Conservation (phyloP, 23 tunicate genomes). For the Halocynthia roretzi region DNA sequence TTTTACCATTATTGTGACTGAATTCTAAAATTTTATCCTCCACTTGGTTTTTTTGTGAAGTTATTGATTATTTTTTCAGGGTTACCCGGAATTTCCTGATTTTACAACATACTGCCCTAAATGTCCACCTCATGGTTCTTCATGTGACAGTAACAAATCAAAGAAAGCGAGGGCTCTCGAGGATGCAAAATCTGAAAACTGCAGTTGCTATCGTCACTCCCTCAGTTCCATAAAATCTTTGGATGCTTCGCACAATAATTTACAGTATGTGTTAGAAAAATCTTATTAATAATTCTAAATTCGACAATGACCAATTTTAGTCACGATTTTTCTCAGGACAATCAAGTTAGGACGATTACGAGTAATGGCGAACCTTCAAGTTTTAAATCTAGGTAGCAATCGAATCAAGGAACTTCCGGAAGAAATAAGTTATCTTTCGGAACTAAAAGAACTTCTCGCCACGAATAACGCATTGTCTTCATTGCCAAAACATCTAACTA, state of each 20-base stretch:
- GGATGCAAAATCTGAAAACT: neutral
- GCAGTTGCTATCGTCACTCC: neutral
- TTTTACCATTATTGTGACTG: too few relatives aligned
- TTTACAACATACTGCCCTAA: slow-evolving; percentile 6
- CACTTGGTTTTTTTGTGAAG: too few relatives aligned
- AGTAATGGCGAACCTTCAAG: neutral
- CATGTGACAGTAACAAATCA: neutral
- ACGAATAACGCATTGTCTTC: slow-evolving; percentile 23
- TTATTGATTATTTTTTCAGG: slow-evolving; percentile 1
- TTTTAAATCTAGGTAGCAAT: slow-evolving; percentile 25
- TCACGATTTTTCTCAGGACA: neutral
- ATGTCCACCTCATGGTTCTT: slow-evolving; percentile 1
- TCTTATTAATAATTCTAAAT: neutral
- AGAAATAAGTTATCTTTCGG: slow-evolving; percentile 13
- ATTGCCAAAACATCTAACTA: slow-evolving; percentile 11
- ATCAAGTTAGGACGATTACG: neutral
- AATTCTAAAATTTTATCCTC: too few relatives aligned
- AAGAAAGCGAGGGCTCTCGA: neutral
- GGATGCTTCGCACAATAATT: neutral
- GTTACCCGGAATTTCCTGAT: slow-evolving; percentile 19
- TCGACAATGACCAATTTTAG: neutral
- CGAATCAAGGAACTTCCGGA: slow-evolving; percentile 26
- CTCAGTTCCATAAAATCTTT: neutral
- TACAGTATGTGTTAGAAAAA: neutral
- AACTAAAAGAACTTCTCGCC: slow-evolving; percentile 24